phyloP scores from a whole-genome alignment of 2,797 vertebrate species.

The Enteromius trimaculatus region DNA sequence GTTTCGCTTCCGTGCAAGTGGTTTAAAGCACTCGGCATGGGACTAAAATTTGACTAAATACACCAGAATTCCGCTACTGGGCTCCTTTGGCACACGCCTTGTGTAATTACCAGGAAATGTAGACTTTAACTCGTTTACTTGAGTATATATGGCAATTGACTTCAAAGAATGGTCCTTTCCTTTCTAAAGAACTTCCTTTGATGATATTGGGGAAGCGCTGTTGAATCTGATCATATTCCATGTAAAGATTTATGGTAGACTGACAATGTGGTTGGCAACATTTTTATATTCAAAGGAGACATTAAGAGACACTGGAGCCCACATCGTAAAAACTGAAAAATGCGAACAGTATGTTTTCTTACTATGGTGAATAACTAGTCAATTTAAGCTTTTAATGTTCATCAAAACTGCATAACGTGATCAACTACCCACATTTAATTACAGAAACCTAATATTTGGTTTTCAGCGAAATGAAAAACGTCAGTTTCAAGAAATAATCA shows the following conservation, averaged over 20 bases:
- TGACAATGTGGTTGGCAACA: not conserved
- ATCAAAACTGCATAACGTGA: not conserved
- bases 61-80: not conserved
- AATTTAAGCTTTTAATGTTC: not conserved
- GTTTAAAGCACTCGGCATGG: slow-evolving; percentile 20
- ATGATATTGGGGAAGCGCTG: not conserved
- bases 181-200: slow-evolving; percentile 21
- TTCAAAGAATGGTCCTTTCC: slow-evolving; percentile 17
- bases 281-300: not conserved
- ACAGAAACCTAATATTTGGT: slow-evolving; percentile 7
- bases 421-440: not conserved
- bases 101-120: slow-evolving; percentile 17
- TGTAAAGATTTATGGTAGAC: not conserved
- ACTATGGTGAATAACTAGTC: not conserved
- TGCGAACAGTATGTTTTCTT: not conserved
- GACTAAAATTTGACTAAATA: slow-evolving; percentile 25
- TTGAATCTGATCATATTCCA: slow-evolving; percentile 8
- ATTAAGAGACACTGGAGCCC: not conserved
- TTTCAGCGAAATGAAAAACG: not conserved
- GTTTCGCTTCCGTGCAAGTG: slow-evolving; percentile 2
- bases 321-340: not conserved
- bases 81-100: slow-evolving; percentile 16
- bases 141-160: not conserved
- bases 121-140: slow-evolving; percentile 9
- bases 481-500: not conserved